Base-by-base conservation (phyloP, 2,113 vertebrate species). In the Planiliza haematocheilus region DNA sequence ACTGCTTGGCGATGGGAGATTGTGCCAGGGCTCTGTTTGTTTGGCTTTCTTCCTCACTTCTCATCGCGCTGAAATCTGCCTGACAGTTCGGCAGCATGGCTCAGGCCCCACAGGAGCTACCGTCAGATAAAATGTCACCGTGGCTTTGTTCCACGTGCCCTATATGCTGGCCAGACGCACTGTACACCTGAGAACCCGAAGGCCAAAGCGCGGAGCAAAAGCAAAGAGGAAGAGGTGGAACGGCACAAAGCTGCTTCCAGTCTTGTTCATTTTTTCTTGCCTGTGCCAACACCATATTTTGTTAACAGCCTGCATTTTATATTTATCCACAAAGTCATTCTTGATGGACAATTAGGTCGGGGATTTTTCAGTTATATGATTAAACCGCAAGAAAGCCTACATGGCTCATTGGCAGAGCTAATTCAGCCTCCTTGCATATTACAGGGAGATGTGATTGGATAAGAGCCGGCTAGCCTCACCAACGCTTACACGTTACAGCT, bases 51-150 rank as follows among this genome's bases (percentile, higher is more conserved):
- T 84, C 72, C 73, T 66, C 77, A 30, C 77, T 86, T 83, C 84
- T 85, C 86, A 79, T 89, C 72, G 76, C 42, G 48, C 61, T 86
- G 86, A 93, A 91, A 93, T 93, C 90, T 91, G 84, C 86, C 84
- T 90, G 92, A 93, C 93, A 92, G 86, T 90, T 92, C 61, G 64
- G 87, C 87, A 79, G 85, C 82, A 72, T 67, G 65, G 88, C 82
- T 81, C 65, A 36, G 63, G 69, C 91, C 90, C 91, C 90, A 84
- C 81, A 85, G 92, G 91, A 91, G 81, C 85, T 59, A 74, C 86
- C 77, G 60, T 91, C 87, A 92, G 89, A 93, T 92, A 79, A 91
- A 92, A 93, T 93, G 92, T 92, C 92, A 93, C 86, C 37, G 17
- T 58, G 78, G 84, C 85, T 93, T 93, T 90, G 91, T 91, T 91